A percentile compares a stretch with the other conserved stretches of the same genome.
phyloP scores from a whole-genome alignment of 2,888 invertebrate genomes.

The Dichetophora obliterata region DNA sequence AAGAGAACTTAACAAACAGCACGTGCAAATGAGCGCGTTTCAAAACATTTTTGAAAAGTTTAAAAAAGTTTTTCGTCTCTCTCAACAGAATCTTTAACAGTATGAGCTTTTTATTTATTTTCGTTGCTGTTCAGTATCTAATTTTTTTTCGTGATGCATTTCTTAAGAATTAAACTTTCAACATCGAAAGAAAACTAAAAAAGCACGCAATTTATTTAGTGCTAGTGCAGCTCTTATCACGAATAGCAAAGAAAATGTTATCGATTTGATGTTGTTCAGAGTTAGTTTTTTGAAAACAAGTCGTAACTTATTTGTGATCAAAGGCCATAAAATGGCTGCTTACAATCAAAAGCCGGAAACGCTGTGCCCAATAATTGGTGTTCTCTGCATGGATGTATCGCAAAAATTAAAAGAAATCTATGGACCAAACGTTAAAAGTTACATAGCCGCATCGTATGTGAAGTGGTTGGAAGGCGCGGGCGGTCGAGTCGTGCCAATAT shows the following conservation, averaged over 20 bases:
- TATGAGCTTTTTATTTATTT: too few species aligned
- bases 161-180: background rate
- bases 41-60: too few species aligned
- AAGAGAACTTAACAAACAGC: too few species aligned
- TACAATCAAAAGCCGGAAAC: constrained; percentile 6
- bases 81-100: too few species aligned
- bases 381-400: constrained; percentile 79
- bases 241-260: background rate
- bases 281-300: too few species aligned
- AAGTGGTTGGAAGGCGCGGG: constrained; percentile 88
- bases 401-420: constrained; percentile 71
- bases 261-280: too few species aligned
- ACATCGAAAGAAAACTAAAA: background rate
- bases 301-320: too few species aligned
- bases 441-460: constrained; percentile 87
- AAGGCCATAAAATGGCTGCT: constrained; percentile 11
- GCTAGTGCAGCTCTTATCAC: background rate
- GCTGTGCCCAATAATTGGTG: constrained; percentile 75
- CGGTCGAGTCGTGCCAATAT: constrained; percentile 84
- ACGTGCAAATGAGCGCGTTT: too few species aligned
- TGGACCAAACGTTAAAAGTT: constrained; percentile 74
- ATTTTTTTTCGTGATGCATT: background rate
- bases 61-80: too few species aligned
- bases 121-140: background rate
- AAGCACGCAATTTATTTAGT: constrained; percentile 18